Evolutionary conservation across 2,113 vertebrate species (phyloP).

Genomic region (Osmerus mordax): DNA sequence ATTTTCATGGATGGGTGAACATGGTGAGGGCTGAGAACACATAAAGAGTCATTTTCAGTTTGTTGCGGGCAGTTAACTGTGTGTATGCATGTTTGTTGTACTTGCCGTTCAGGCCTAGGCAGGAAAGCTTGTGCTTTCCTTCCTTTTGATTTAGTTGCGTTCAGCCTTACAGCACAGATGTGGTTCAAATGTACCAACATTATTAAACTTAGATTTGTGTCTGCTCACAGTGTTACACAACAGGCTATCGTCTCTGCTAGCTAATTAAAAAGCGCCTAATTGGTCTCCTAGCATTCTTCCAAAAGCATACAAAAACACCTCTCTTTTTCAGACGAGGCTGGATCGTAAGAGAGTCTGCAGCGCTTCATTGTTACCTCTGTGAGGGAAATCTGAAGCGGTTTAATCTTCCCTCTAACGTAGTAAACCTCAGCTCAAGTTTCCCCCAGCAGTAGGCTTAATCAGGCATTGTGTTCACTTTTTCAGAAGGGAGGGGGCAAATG

Average conservation of each 20-base stretch:
- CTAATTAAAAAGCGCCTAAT: constrained; percentile 57
- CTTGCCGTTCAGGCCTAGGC: constrained; percentile 59
- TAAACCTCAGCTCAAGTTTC: constrained; percentile 42
- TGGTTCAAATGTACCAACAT: background rate
- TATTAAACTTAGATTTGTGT: too few species aligned
- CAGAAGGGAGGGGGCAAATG: constrained; percentile 18
- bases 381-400: constrained; percentile 46
- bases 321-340: too few species aligned
- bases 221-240: constrained; percentile 41
- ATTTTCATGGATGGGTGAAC: constrained; percentile 77
- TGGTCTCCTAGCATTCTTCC: constrained; percentile 46
- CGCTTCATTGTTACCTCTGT: constrained; percentile 40
- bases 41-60: constrained; percentile 74
- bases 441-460: constrained; percentile 38
- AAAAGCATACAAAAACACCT: constrained; percentile 15
- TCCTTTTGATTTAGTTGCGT: constrained; percentile 55
- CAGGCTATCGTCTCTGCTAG: constrained; percentile 51
- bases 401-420: constrained; percentile 44
- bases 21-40: constrained; percentile 71
- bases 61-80: constrained; percentile 70
- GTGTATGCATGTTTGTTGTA: constrained; percentile 71
- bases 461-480: constrained; percentile 41
- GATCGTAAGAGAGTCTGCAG: too few species aligned
- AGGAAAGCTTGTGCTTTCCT: constrained; percentile 36
- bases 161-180: background rate